phyloP scores from a whole-genome alignment of 2,888 invertebrate species.

The Autographa pulchrina region DNA sequence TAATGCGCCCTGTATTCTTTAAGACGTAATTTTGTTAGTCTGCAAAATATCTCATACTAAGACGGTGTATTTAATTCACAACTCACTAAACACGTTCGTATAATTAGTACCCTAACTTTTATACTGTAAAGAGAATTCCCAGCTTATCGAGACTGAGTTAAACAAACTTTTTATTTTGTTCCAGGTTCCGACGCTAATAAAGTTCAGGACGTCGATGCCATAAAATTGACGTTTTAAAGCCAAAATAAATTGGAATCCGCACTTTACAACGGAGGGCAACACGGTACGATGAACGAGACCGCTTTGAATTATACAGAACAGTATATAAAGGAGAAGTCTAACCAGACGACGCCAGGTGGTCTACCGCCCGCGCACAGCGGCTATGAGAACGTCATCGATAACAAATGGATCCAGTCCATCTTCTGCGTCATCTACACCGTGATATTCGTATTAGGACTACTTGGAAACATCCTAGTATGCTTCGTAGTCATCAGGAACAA shows the following conservation, averaged over 20 bases:
- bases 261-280: conserved; percentile 68
- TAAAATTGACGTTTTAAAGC: conserved; percentile 75
- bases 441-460: conserved; percentile 96
- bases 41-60: no score
- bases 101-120: background rate
- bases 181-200: conserved; percentile 76
- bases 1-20: no score
- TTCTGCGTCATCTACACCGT: conserved; percentile 94
- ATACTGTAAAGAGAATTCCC: conserved; percentile 10
- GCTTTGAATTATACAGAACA: conserved; percentile 70
- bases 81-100: background rate
- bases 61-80: background rate
- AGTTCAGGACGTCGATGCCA: conserved; percentile 68
- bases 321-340: conserved; percentile 67
- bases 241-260: conserved; percentile 71
- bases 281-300: conserved; percentile 78
- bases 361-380: conserved; percentile 66
- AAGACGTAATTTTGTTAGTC: no score
- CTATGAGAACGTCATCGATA: conserved; percentile 90
- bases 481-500: conserved; percentile 97
- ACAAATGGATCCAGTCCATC: conserved; percentile 91
- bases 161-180: conserved; percentile 80
- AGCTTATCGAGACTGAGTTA: conserved; percentile 60
- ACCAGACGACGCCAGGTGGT: conserved; percentile 67
- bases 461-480: conserved; percentile 97